A percentile compares a stretch with the other conserved stretches of the same genome.
Evolutionary conservation across 1,140 invertebrate species (phyloP).

Genomic region (Pinna nobilis): DNA sequence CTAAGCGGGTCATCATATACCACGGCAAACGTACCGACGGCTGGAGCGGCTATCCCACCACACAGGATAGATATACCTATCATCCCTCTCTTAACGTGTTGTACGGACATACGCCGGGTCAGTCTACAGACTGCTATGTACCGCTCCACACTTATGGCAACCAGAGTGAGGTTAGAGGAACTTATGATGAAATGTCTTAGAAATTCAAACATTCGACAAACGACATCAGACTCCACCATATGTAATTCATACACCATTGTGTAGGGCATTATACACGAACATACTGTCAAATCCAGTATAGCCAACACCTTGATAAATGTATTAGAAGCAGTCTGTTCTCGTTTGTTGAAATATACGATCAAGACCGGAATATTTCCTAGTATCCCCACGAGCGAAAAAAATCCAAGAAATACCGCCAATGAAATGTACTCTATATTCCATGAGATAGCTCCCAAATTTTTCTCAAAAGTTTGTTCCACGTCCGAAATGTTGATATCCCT

Average conservation of each 20-base stretch:
- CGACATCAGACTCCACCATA: constrained; percentile 50
- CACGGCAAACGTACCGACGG: constrained; percentile 58
- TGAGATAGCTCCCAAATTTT: background rate
- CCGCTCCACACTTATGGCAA: constrained; percentile 61
- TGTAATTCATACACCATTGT: constrained; percentile 61
- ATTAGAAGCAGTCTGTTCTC: constrained; percentile 53
- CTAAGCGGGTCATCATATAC: constrained; percentile 43
- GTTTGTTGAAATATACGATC: constrained; percentile 55
- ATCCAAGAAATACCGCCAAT: constrained; percentile 44
- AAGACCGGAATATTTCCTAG: constrained; percentile 60
- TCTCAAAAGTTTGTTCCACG: background rate
- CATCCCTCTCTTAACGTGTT: constrained; percentile 53
- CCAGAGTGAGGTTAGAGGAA: constrained; percentile 56
- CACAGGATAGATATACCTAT: constrained; percentile 48
- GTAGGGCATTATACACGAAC: constrained; percentile 60
- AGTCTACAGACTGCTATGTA: constrained; percentile 57
- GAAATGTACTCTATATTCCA: constrained; percentile 38
- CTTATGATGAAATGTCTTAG: constrained; percentile 54
- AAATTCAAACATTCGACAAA: constrained; percentile 57
- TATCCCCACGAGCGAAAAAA: constrained; percentile 54
- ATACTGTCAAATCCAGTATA: constrained; percentile 59
- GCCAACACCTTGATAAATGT: constrained; percentile 61
- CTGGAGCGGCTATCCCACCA: constrained; percentile 47
- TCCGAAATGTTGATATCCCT: background rate
- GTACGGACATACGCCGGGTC: constrained; percentile 41